Evolutionary conservation across 2,113 vertebrate species (phyloP), one percentile per base, ranked within the genome.

Genomic region (Semicossyphus pulcher): DNA sequence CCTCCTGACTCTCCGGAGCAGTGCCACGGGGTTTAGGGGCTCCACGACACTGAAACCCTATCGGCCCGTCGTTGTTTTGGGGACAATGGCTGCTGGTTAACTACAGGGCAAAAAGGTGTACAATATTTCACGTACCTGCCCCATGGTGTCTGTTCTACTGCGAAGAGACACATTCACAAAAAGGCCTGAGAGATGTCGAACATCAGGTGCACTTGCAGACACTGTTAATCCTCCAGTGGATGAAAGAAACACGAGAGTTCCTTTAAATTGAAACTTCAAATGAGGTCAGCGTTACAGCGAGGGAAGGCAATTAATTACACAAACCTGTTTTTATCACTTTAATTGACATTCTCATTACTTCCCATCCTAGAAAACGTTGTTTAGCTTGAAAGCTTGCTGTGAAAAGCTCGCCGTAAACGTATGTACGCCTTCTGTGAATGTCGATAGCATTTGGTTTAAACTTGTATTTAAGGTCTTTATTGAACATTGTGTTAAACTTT

Each of bases 51-150:
- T 1, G 90, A 92, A 93, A 93, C 86, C 61, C 68, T 67, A 93
- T 90, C 86, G 29, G 74, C 36, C 9, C 0, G 41, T 74, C 4
- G 88, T 94, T 94, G 91, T 93, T 79, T 72, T 48, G 61, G 47
- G 80, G 75, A 92, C 93, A 94, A 94, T 87, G 48, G 54, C 66
- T 83, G 72, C 72, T 83, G 81, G 76, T 89, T 86, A 79, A 83
- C 78, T 78, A 76, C 45, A 61, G 72, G 54, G 54, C 64, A 42
- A 56, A 44, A 73, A 83, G 75, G 84, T 81, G 88, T 84, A 49
- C 64, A 28, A 21, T 85, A 47, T 86, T 86, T 84, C 53, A 42
- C 31, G 5, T 42, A 36, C 64, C 51, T 80, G 81, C 85, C 83
- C 76, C 37, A 11, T 42, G 69, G 81, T 80, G 75, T 37, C 85